A percentile compares a stretch with the other conserved stretches of the same genome.
These are phyloP conservation scores for Hipposideros larvatus DNA, from an alignment of 2,797 vertebrate species.

Conservation along the genomic window DNA sequence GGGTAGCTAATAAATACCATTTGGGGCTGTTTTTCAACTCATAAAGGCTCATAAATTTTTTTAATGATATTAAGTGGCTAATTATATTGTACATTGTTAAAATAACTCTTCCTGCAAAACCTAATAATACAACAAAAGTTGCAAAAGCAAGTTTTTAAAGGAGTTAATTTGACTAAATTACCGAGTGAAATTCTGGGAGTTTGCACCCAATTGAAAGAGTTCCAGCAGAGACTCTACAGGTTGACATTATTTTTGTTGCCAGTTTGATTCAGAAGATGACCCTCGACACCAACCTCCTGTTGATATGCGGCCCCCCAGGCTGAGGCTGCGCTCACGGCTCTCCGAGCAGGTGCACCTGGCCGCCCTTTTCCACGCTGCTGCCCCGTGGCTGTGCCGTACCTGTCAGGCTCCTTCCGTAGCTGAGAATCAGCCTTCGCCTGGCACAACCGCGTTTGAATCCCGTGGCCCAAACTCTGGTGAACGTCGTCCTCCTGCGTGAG, in stretches of 20 bases:
- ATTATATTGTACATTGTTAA: slow-evolving; percentile 63
- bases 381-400: too few species aligned
- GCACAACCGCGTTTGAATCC: rapidly evolving
- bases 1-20: slow-evolving; percentile 72
- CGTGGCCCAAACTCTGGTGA: rapidly evolving
- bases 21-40: slow-evolving; percentile 73
- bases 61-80: slow-evolving; percentile 76
- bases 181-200: neutral
- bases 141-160: slow-evolving; percentile 67
- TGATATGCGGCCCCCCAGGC: rapidly evolving
- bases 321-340: rapidly evolving
- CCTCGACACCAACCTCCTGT: neutral
- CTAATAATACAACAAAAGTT: slow-evolving; percentile 69
- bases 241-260: neutral
- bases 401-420: rapidly evolving
- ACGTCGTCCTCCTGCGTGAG: rapidly evolving
- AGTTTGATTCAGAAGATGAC: rapidly evolving
- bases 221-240: neutral
- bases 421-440: rapidly evolving
- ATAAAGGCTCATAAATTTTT: slow-evolving; percentile 67
- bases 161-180: slow-evolving; percentile 40
- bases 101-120: slow-evolving; percentile 60
- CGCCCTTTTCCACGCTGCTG: rapidly evolving
- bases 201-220: neutral
- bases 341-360: rapidly evolving